A percentile compares a stretch with the other conserved stretches of the same genome.
Conservation (phyloP, 1,140 invertebrate genomes). For the Orchesella cincta region DNA sequence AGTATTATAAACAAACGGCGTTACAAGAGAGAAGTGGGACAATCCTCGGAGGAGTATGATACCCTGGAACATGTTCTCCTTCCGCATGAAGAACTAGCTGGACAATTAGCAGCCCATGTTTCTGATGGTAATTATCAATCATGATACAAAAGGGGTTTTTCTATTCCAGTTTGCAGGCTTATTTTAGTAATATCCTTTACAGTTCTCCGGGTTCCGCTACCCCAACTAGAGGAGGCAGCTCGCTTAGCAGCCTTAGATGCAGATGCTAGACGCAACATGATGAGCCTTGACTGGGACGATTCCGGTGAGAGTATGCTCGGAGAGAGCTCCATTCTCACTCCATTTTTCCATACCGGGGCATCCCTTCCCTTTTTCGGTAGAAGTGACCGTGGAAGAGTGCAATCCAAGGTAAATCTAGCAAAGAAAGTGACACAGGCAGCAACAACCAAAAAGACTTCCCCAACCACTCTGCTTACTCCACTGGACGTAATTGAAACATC, state of each 20-base stretch:
- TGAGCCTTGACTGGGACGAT: not conserved
- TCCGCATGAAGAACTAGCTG: not conserved
- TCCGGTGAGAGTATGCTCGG: not conserved
- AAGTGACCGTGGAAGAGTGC: not conserved
- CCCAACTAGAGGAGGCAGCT: conserved; percentile 39
- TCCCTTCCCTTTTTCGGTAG: not conserved
- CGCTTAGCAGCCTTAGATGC: conserved; percentile 27
- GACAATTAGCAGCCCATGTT: not conserved
- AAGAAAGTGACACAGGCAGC: not conserved
- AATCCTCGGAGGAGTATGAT: not conserved
- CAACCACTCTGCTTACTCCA: not conserved
- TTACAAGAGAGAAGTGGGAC: not conserved
- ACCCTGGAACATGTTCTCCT: not conserved
- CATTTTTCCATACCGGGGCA: not conserved
- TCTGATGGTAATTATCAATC: too few species aligned
- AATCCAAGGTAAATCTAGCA: not conserved
- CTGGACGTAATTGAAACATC: not conserved
- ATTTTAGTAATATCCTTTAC: too few species aligned
- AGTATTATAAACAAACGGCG: not conserved
- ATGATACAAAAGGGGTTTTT: too few species aligned
- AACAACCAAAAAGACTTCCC: not conserved
- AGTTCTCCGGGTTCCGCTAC: conserved; percentile 33
- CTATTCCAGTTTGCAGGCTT: too few species aligned
- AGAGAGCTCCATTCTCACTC: not conserved
- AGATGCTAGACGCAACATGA: not conserved